Base-by-base conservation (phyloP, 2,113 vertebrate genomes). In the Gymnogyps californianus region DNA sequence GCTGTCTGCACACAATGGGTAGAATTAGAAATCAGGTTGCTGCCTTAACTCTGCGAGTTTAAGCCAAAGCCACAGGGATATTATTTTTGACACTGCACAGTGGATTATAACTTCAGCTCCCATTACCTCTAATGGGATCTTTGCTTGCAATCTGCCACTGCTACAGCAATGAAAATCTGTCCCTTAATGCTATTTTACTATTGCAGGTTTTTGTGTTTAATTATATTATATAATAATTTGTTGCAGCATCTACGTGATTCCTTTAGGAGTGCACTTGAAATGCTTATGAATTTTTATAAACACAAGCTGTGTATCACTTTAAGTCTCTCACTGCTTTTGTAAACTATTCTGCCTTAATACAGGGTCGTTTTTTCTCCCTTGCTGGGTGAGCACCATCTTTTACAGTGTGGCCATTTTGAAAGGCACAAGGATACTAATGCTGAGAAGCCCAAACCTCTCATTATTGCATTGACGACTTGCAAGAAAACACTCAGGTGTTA, bases 71-170 rank as follows among this genome's bases (percentile, higher is more conserved):
- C 86, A 84, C 57, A 49, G 95, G 89, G 89, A 88, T 87, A 55
- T 94, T 95, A 83, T 89, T 95, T 96, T 95, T 61, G 55, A 91
- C 66, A 47, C 54, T 77, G 74, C 13, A 4, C 78, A 34, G 80
- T 90, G 84, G 90, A 93, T 94, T 96, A 58, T 80, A 96, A 94
- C 81, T 94, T 83, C 94, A 92, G 88, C 64, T 97, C 86, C 88
- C 86, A 69, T 95, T 96, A 89, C 90, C 52, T 93, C 76, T 96
- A 96, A 96, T 93, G 81, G 82, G 52, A 90, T 83, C 89, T 82
- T 72, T 79, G 77, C 86, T 94, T 96, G 88, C 91, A 95, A 91
- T 85, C 87, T 93, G 90, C 90, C 44, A 62, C 84, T 74, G 64
- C 75, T 93, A 57, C 83, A 57, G 84, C 76, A 89, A 34, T 51